Evolutionary conservation across 1,140 invertebrate genomes (phyloP).

Genomic region (Brachionus angularis): DNA sequence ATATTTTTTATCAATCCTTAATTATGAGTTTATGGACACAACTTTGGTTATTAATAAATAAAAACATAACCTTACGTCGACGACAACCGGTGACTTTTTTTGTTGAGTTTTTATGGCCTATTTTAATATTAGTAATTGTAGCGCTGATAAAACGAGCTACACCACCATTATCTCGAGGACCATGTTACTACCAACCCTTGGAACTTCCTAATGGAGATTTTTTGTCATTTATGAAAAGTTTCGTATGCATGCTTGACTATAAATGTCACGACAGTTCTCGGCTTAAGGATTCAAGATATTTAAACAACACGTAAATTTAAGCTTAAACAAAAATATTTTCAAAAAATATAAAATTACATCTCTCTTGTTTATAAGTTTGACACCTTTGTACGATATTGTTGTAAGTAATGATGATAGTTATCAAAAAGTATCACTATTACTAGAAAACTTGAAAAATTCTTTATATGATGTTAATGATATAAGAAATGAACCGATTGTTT

Average conservation of each 20-base stretch:
- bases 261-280: constrained; percentile 40
- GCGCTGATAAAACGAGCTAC: constrained; percentile 24
- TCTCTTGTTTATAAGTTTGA: background rate
- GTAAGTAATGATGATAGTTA: constrained; percentile 38
- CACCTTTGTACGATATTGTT: constrained; percentile 39
- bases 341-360: background rate
- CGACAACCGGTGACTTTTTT: constrained; percentile 46
- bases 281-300: background rate
- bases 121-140: constrained; percentile 29
- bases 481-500: constrained; percentile 29
- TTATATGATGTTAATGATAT: constrained; percentile 37
- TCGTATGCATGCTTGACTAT: constrained; percentile 42
- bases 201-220: constrained; percentile 39
- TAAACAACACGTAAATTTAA: background rate
- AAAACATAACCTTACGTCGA: constrained; percentile 47
- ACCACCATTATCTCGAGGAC: constrained; percentile 13
- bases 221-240: constrained; percentile 44
- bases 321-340: background rate
- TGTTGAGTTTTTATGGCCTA: constrained; percentile 35
- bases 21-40: constrained; percentile 45
- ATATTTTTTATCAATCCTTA: too few relatives aligned
- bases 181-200: constrained; percentile 27
- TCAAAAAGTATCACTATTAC: constrained; percentile 1
- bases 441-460: constrained; percentile 39
- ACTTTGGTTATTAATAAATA: constrained; percentile 47